Evolutionary conservation across 2,113 vertebrate genomes (phyloP).

Genomic region (Merops nubicus): DNA sequence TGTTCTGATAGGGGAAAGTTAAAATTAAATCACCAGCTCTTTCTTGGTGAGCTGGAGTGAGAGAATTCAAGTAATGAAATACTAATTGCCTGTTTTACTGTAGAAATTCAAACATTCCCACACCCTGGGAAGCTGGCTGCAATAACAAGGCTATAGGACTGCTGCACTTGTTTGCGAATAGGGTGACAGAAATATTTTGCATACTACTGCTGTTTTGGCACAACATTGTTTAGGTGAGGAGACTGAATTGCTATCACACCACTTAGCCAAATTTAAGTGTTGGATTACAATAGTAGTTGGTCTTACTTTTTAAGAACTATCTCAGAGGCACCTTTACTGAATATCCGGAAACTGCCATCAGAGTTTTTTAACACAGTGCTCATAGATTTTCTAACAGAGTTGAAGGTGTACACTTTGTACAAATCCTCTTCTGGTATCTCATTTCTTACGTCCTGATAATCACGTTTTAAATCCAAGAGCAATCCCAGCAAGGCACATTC

Average conservation of each 20-base stretch:
- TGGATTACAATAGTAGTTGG: background rate
- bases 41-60: background rate
- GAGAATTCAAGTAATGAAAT: background rate
- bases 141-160: background rate
- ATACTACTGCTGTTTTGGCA: background rate
- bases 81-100: background rate
- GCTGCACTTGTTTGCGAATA: background rate
- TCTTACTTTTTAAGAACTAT: constrained; percentile 98
- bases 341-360: constrained; percentile 96
- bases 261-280: background rate
- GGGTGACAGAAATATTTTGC: background rate
- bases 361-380: constrained; percentile 97
- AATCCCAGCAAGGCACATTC: constrained; percentile 99
- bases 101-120: too few species aligned
- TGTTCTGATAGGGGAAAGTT: too few species aligned
- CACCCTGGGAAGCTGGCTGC: background rate
- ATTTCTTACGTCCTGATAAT: constrained; percentile 94
- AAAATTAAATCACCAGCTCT: background rate
- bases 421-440: constrained; percentile 98
- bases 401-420: constrained; percentile 99
- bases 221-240: background rate
- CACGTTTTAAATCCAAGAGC: constrained; percentile 90
- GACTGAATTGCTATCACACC: background rate
- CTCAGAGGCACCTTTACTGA: constrained; percentile 99
- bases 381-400: constrained; percentile 98